Evolutionary conservation across 2,113 vertebrate species (phyloP).

Genomic region (crab-eating macaque (Macaca fascicularis)): T2T-MFA8v1.1 NC_088384.1:116412001-116412500

Average conservation of each 20-base stretch:
- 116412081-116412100: fast-evolving
- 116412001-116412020: not conserved
- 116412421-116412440: not conserved
- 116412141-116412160: fast-evolving
- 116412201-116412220: fast-evolving
- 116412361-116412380: not conserved
- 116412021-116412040: not conserved
- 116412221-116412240: fast-evolving
- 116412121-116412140: fast-evolving
- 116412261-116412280: fast-evolving
- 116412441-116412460: not conserved
- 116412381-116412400: not conserved
- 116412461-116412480: fast-evolving
- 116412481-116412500: not conserved
- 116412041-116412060: not conserved
- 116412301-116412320: not conserved
- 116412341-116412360: not conserved
- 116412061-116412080: not conserved
- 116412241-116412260: fast-evolving
- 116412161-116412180: fast-evolving
- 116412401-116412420: no score
- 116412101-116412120: fast-evolving
- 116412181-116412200: fast-evolving
- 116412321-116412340: not conserved
- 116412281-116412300: fast-evolving